Base-by-base conservation (phyloP, 2,888 invertebrate species). In the Standfussiana lucernea region DNA sequence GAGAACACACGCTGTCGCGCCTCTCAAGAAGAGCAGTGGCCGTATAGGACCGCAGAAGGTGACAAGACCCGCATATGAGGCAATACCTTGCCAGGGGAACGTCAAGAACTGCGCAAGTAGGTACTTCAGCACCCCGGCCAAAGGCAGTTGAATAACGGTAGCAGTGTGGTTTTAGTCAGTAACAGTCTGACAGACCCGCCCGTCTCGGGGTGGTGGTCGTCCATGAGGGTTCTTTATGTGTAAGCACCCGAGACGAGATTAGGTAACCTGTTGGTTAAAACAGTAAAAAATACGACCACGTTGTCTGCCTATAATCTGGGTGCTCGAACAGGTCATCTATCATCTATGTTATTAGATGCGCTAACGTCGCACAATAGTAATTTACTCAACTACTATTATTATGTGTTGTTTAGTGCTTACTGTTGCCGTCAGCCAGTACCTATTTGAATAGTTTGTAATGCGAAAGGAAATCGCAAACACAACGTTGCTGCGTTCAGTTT, bases 271-370 rank as follows among this genome's bases (percentile, higher is more conserved):
- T 40, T 40, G 5, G 18, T 73, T 40, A 13, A 40, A 35, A 47
- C 18, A 61, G 77, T 8, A 37, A n/a, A 40, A 50, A 7, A 70
- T 21, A 75, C 5, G 18, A 37, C 35, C 13, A 21, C 6, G 18
- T 45, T 59, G 37, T 45, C 45, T 21, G 10, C 18, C 18, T 24
- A 10, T 59, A 75, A 45, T 61, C 18, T 47, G 45, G 78, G 67
- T 53, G 42, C 28, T 35, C 32, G 21, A 79, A 56, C 32, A 72
- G 47, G 47, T 78, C 78, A 80, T 73, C 24, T 65, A n/a, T 80
- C 47, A 73, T 56, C 13, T 21, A 64, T 64, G 45, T 65, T 35
- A 82, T 80, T 80, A 80, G 70, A 82, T 80, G 66, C 59, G 80
- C 80, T 67, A 80, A 69, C 56, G 32, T 50, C 21, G 28, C 35